These are phyloP conservation scores for Gortyna flavago DNA, from an alignment of 2,888 invertebrate genomes.

Conservation along the genomic window DNA sequence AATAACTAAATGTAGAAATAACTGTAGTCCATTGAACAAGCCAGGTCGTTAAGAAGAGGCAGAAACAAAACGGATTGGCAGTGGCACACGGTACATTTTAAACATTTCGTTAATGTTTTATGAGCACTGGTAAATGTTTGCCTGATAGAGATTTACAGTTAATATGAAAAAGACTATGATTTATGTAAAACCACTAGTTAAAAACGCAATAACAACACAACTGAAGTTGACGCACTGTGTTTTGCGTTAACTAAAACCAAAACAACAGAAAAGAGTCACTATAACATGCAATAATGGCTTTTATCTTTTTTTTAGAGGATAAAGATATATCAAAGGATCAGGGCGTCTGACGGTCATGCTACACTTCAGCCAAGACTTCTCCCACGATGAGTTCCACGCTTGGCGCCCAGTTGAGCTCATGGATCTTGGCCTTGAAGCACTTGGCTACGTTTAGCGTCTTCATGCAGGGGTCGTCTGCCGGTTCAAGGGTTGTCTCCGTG, in stretches of 20 bases:
- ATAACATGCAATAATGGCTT: neutral
- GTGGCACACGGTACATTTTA: neutral
- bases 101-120: constrained; percentile 1
- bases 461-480: constrained; percentile 68
- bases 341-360: constrained; percentile 1
- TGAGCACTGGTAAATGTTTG: neutral
- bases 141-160: neutral
- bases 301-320: too few relatives aligned
- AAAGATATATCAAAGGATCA: neutral
- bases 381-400: constrained; percentile 73
- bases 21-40: constrained; percentile 30
- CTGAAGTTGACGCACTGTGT: neutral
- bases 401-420: constrained; percentile 80
- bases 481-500: constrained; percentile 51
- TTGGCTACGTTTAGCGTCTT: constrained; percentile 71
- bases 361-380: constrained; percentile 75
- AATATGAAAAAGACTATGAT: neutral
- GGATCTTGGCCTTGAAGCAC: constrained; percentile 79
- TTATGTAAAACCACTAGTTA: neutral
- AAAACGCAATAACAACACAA: neutral
- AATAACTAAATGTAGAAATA: neutral
- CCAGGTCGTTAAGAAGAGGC: constrained; percentile 11
- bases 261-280: neutral
- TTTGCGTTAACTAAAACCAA: neutral
- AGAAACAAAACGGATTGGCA: neutral